phyloP scores from a whole-genome alignment of 2,888 invertebrate species.

The Ametastegia equiseti region DNA sequence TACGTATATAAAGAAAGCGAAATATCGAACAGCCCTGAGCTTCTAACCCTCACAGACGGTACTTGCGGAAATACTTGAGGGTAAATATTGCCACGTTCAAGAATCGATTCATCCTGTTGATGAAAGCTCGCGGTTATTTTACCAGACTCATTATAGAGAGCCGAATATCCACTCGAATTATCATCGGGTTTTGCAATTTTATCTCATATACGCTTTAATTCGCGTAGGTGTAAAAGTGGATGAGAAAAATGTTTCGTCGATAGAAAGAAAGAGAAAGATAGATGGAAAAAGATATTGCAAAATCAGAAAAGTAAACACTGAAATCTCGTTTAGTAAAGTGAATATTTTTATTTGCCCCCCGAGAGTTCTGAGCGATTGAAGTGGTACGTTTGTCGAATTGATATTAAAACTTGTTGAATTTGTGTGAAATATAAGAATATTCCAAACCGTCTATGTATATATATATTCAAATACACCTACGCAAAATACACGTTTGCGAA shows the following conservation, averaged over 20 bases:
- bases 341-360: constrained; percentile 17
- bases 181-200: no score
- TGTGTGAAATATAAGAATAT: constrained; percentile 8
- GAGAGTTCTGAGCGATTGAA: constrained; percentile 20
- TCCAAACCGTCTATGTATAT: background rate
- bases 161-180: no score
- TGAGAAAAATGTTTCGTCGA: background rate
- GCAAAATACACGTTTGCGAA: background rate
- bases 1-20: background rate
- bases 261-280: no score
- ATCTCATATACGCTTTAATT: no score
- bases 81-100: no score
- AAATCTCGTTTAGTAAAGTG: constrained; percentile 30
- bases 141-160: no score
- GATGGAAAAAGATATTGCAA: background rate
- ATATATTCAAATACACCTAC: background rate
- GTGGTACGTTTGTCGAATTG: constrained; percentile 21
- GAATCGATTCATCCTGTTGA: no score
- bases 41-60: no score
- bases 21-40: background rate
- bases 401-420: constrained; percentile 39
- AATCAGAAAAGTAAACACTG: constrained; percentile 26
- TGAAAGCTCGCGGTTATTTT: no score
- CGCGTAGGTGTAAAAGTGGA: background rate
- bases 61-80: no score